Conservation (phyloP, 92 coral and sea anemone genomes). For the Siderastrea siderea region DNA sequence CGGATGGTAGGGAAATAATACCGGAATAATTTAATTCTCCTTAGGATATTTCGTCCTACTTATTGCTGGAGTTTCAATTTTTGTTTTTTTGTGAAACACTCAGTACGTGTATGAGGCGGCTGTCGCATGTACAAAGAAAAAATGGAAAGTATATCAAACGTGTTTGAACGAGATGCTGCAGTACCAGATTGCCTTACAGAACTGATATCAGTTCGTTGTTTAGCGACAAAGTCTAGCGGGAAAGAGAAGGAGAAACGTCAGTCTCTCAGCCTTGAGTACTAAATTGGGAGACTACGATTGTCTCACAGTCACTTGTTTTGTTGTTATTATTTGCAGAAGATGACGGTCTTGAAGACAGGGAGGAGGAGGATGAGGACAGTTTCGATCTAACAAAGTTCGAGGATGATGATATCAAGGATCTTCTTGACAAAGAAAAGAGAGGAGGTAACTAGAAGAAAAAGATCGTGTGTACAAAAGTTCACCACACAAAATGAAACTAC, state of each 20-base stretch:
- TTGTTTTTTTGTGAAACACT: background rate
- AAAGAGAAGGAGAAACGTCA: background rate
- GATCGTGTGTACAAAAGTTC: background rate
- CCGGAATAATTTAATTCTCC: background rate
- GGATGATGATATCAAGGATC: background rate
- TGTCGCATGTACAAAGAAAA: too few relatives aligned
- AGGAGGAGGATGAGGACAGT: background rate
- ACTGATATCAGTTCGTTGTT: too few relatives aligned
- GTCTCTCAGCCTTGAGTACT: background rate
- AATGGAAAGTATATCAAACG: too few relatives aligned
- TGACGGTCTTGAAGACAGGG: conserved; percentile 14
- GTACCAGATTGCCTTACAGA: too few relatives aligned
- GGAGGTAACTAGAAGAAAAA: background rate
- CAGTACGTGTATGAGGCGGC: too few relatives aligned
- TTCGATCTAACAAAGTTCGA: background rate
- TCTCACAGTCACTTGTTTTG: background rate
- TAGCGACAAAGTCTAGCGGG: too few relatives aligned
- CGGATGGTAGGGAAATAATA: conserved; percentile 23
- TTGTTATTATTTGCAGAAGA: conserved; percentile 18
- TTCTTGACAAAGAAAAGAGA: conserved; percentile 7
- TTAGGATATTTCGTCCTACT: background rate
- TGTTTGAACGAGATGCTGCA: background rate
- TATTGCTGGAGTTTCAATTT: background rate
- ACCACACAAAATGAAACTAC: background rate
- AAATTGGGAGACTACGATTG: background rate